Evolutionary conservation across 2,797 vertebrate genomes (phyloP), one percentile per base, ranked within the genome.

Genomic region (Falco concolor): DNA sequence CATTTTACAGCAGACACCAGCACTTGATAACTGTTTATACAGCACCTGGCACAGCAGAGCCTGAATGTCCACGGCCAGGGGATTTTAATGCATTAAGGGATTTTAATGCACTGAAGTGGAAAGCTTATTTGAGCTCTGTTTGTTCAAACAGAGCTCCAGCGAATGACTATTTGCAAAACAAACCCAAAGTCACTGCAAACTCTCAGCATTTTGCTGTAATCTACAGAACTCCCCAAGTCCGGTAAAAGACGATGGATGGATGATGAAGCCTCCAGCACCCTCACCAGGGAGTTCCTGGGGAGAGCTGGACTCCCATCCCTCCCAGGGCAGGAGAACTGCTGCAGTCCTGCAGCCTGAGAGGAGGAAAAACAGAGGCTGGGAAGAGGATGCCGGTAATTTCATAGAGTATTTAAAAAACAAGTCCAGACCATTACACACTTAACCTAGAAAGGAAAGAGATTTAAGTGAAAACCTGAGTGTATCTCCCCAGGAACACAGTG

Each of bases 101-200:
- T 93, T 95, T 95, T 93, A 94, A 84, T 22, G 92, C 96, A 87
- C 87, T 87, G 80, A 93, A 82, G 84, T 87, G 77, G 86, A 94
- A 95, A 89, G 91, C 76, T 90, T 91, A 70, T 80, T 74, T 96
- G 89, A 96, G 84, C 91, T 89, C 60, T 89, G 83, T 89, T 95
- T 93, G 78, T 91, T 94, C 84, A 93, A 93, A 89, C 32, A 74
- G 86, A 94, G 91, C 93, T 83, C 50, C 30, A 74, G 74, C 14
- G 1, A 89, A 83, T 10, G 73, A 70, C 67, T 79, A 68, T 45
- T 82, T 84, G 86, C 87, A 95, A 93, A 97, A 91, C 87, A 97
- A 94, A 70, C 61, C 34, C 68, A 42, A 81, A 93, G 53, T 77
- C 69, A 52, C 64, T 76, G 70, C 84, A 91, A 93, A 93, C 67